Evolutionary conservation across 2,797 vertebrate species (phyloP), one percentile per base, ranked within the genome.

Genomic region (Microchirus variegatus): DNA sequence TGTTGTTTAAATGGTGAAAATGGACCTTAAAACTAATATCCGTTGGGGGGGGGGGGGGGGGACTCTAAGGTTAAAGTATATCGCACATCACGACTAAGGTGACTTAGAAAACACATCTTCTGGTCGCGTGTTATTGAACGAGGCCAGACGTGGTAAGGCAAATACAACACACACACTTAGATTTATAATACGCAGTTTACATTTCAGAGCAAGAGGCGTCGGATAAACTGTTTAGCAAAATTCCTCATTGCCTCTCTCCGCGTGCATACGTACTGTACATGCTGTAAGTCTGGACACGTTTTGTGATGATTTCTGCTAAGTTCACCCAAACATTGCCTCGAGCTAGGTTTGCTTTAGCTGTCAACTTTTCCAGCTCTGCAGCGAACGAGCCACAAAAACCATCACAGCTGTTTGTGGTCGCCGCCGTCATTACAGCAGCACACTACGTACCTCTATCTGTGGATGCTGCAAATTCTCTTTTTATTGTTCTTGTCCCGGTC

Each of bases 11-110:
- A n/a, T n/a, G n/a, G n/a, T n/a, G n/a, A n/a, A 89, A 90, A 89
- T 82, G 55, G 75, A 72, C 78, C 79, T 70, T 69, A 51, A 84
- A 82, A 84, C 72, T 64, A 85, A 90, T 88, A 87, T 88, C 88
- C 83, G 78, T 65, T 67, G 65, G 63, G 60, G 47, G 42, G 63
- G 72, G 67, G 53, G 49, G 73, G 67, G 53, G 42, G 37, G 82
- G 54, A 83, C 45, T 37, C 67, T 78, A 74, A 84, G 70, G 58
- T 82, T 81, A 79, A 9, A 10, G 43, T 26, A 5, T 26, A 41
- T 41, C 12, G 42, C 64, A 62, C 41, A 31, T 70, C 59, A 51
- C 17, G 45, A 45, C 19, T 40, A 50, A 50, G 45, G 45, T 53
- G 58, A 77, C 58, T 53, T n/a, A 70, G 47, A 83, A 41, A 12